Conservation (phyloP, 2,888 invertebrate genomes). For the Drosophila mimica region DNA sequence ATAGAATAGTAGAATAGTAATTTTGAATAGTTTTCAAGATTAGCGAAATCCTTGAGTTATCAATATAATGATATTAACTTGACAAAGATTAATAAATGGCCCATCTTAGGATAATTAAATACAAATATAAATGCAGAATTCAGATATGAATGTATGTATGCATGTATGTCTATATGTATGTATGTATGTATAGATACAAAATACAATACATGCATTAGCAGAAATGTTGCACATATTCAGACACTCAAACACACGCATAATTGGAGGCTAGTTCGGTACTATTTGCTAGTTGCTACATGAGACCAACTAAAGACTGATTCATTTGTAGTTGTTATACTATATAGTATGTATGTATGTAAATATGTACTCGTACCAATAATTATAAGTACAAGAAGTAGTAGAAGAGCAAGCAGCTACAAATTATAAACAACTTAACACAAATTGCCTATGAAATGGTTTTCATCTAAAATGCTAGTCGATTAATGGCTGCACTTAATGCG, state of each 20-base stretch:
- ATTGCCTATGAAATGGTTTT: slow-evolving; percentile 27
- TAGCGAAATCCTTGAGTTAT: background rate
- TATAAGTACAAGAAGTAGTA: background rate
- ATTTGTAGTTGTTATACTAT: background rate
- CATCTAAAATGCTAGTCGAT: slow-evolving; percentile 24
- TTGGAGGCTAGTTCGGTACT: background rate
- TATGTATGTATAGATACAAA: background rate
- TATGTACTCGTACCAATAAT: slow-evolving; percentile 3
- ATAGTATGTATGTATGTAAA: background rate
- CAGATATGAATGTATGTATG: background rate
- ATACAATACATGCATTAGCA: slow-evolving; percentile 12
- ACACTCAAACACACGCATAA: slow-evolving; percentile 17
- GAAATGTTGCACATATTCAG: slow-evolving; percentile 11
- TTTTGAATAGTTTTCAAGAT: background rate
- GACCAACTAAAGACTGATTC: background rate
- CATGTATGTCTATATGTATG: background rate
- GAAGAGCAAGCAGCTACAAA: slow-evolving; percentile 57
- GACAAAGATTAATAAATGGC: background rate
- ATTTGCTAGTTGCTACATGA: slow-evolving; percentile 4
- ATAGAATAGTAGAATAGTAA: background rate
- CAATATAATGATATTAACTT: background rate
- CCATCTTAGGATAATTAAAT: background rate
- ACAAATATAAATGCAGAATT: background rate
- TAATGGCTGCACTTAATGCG: slow-evolving; percentile 38
- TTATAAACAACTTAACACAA: slow-evolving; percentile 41